phyloP scores from a whole-genome alignment of 2,888 invertebrate genomes.

The Polyommatus iphigenia region DNA sequence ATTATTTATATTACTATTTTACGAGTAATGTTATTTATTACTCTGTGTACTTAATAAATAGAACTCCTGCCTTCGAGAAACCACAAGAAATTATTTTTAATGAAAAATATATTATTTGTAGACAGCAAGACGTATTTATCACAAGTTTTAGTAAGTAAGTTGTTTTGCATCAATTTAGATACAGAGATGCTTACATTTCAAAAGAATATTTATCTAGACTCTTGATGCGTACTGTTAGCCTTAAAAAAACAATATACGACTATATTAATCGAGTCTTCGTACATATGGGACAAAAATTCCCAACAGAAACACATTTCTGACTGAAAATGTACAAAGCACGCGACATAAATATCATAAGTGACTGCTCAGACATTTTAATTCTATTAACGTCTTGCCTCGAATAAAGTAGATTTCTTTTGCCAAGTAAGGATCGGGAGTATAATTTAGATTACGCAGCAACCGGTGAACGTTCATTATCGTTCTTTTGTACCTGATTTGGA shows the following conservation, averaged over 20 bases:
- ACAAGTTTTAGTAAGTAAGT: too few species aligned
- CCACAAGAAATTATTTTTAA: background rate
- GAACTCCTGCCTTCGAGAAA: background rate
- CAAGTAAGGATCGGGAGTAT: conserved; percentile 78
- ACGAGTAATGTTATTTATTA: conserved; percentile 4
- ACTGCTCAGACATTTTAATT: conserved; percentile 73
- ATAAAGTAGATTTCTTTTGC: conserved; percentile 79
- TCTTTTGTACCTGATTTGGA: conserved; percentile 79
- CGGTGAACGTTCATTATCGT: conserved; percentile 80
- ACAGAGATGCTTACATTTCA: too few species aligned
- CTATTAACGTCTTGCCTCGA: conserved; percentile 74
- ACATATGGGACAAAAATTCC: background rate
- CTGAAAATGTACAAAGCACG: conserved; percentile 13
- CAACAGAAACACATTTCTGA: conserved; percentile 3
- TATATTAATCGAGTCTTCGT: background rate
- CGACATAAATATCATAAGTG: conserved; percentile 64
- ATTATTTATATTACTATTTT: background rate
- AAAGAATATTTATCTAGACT: too few species aligned
- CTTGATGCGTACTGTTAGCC: too few species aligned
- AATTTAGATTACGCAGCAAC: conserved; percentile 80
- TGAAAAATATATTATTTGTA: background rate
- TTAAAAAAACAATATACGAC: background rate
- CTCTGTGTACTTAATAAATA: background rate
- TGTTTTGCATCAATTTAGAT: too few species aligned
- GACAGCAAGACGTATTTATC: background rate